Evolutionary conservation across 2,113 vertebrate genomes (phyloP), one percentile per base, ranked within the genome.

Genomic region (Sinocyclocheilus anophthalmus): DNA sequence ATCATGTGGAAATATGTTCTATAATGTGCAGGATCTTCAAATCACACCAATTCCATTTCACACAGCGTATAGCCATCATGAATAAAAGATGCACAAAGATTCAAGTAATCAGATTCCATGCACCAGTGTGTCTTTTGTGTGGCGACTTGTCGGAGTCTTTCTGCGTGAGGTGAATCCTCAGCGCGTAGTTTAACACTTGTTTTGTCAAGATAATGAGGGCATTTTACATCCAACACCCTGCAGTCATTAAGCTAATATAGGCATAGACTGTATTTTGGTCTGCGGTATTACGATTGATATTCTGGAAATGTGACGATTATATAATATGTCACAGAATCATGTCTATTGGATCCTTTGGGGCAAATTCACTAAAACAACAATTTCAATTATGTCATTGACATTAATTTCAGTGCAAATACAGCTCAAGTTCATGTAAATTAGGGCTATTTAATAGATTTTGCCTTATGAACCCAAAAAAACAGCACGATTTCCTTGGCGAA

Each of bases 1-100:
- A 39, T 67, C 65, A 83, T 80, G 80, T n/a, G 24, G 24, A 84
- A 53, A 84, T 63, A 82, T 16, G 78, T 85, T 39, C 37, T 30
- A 7, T 63, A 83, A 85, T 26, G 30, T 30, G 30, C 76, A 78
- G 37, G 22, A 76, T 80, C 53, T 77, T 24, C 80, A 55, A 42
- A 78, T 83, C 80, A 55, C 13, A 22, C 33, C 76, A 65, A 76
- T 61, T 48, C 16, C 30, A 55, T 72, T 73, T 79, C 63, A 78
- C 80, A 83, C 73, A n/a, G 83, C n/a, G 10, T 77, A 53, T 20
- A 73, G 53, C 61, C 5, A 11, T 20, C 26, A 86, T 88, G 84
- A 86, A 88, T 86, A 86, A 88, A 86, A 86, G 80, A 88, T 86
- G 63, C 11, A 67, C 72, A 67, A 67, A n/a, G 73, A 85, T 79